A percentile compares a stretch with the other conserved stretches of the same genome.
Evolutionary conservation across 2,888 invertebrate genomes (phyloP).

Genomic region (Leptinotarsa tumamoca): DNA sequence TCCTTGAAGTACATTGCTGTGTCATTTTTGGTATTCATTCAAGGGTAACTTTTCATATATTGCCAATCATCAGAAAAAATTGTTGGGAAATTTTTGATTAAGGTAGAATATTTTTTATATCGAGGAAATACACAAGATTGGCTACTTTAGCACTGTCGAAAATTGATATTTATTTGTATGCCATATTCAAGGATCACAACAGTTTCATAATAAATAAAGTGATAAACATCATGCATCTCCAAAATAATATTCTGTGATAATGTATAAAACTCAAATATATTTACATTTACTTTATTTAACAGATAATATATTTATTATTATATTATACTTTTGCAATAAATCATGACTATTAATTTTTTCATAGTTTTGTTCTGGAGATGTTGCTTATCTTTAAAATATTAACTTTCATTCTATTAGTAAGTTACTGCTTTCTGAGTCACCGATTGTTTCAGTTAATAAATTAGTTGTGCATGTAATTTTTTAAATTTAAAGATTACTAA

Average conservation of each 20-base stretch:
- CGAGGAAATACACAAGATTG: background rate
- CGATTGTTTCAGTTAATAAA: too few species aligned
- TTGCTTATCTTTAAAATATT: background rate
- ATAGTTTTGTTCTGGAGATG: slow-evolving; percentile 4
- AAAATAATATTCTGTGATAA: slow-evolving; percentile 20
- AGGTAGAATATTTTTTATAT: too few species aligned
- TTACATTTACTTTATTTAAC: slow-evolving; percentile 9
- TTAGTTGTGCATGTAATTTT: too few species aligned
- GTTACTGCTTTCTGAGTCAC: background rate
- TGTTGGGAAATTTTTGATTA: too few species aligned
- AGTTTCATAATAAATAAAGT: background rate
- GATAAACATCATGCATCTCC: background rate
- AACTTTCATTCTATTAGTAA: background rate
- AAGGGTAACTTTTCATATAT: background rate
- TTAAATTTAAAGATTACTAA: too few species aligned
- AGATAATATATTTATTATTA: slow-evolving; percentile 15
- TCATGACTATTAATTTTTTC: background rate
- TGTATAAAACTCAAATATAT: slow-evolving; percentile 20
- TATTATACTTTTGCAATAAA: slow-evolving; percentile 14
- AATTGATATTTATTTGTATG: background rate
- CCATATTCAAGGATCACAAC: slow-evolving; percentile 15
- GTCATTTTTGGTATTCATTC: background rate
- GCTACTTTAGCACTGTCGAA: background rate
- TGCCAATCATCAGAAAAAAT: background rate
- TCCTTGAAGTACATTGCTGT: background rate